phyloP scores from a whole-genome alignment of 2,888 invertebrate species.

The Acrobasis suavella region DNA sequence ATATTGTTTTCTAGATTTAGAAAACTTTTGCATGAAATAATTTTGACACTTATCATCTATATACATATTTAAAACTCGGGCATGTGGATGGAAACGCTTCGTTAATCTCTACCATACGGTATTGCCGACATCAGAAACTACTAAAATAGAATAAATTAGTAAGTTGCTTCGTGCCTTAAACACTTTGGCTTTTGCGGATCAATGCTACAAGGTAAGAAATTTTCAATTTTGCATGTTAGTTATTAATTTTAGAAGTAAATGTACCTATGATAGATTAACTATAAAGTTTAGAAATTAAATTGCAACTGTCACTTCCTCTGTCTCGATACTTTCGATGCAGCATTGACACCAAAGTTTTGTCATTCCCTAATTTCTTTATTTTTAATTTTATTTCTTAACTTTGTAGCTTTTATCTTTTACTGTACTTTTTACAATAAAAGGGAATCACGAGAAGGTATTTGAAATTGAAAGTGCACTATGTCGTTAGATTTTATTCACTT shows the following conservation, averaged over 20 bases:
- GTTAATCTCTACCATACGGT: slow-evolving; percentile 28
- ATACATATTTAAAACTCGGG: slow-evolving; percentile 4
- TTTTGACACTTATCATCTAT: background rate
- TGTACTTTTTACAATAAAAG: too few relatives aligned
- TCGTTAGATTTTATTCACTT: too few relatives aligned
- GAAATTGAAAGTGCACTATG: too few relatives aligned
- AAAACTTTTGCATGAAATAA: background rate
- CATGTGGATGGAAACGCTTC: slow-evolving; percentile 14
- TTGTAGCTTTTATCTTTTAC: too few relatives aligned
- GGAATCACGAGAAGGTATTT: too few relatives aligned
- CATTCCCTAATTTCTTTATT: too few relatives aligned
- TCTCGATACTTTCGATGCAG: too few relatives aligned
- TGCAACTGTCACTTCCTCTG: too few relatives aligned
- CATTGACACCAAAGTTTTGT: too few relatives aligned
- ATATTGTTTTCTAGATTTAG: background rate
- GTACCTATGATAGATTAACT: background rate
- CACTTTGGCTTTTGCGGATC: slow-evolving; percentile 44
- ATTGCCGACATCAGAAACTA: slow-evolving; percentile 33
- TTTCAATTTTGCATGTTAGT: slow-evolving; percentile 30
- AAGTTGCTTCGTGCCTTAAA: slow-evolving; percentile 53
- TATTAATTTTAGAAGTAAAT: background rate
- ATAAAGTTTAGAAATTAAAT: too few relatives aligned
- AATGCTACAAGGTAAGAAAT: slow-evolving; percentile 47
- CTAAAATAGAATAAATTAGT: slow-evolving; percentile 45
- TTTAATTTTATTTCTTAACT: too few relatives aligned